Base-by-base conservation (phyloP, 53 echinoderm and acorn worm species). In the Pentamera pediparva region DNA sequence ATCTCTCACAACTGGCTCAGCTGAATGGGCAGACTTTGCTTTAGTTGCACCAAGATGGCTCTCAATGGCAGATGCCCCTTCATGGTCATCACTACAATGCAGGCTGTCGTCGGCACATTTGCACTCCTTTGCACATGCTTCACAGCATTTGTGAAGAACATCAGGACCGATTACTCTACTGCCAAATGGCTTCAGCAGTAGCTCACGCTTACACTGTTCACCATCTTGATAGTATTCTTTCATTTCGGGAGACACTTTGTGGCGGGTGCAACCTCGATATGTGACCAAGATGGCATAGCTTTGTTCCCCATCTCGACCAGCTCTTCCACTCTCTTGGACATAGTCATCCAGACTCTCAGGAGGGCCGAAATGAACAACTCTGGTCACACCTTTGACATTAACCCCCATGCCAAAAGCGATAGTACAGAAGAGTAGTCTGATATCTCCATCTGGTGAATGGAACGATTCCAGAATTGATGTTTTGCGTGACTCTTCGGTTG, bases 371-470 rank as follows among this genome's bases (percentile, higher is more conserved):
- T 64, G 35, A 5, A 35, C 32, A 3, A 64, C 65, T 36, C 37
- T 31, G 17, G 65, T 64, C n/a, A n/a, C n/a, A n/a, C n/a, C n/a
- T n/a, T n/a, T n/a, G n/a, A n/a, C n/a, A n/a, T n/a, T n/a, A n/a
- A n/a, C n/a, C n/a, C 65, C 65, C 65, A 64, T 64, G 6, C 65
- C 65, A 36, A 64, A 64, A 13, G 65, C 35, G 8, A 64, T n/a
- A n/a, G n/a, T n/a, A n/a, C n/a, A n/a, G n/a, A n/a, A n/a, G n/a
- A n/a, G n/a, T n/a, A n/a, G n/a, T 35, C 65, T 5, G 32, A 32
- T 20, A 32, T 12, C 20, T 35, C 35, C 65, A 64, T 36, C 35
- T 32, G 65, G 35, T 19, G 32, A 5, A 13, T 35, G 20, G 35
- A 64, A 35, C 17, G 65, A 64, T 35, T 64, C 35, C 9, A n/a